These are phyloP conservation scores for Agapornis roseicollis DNA, from an alignment of 2,113 vertebrate genomes.

Conservation along the genomic window DNA sequence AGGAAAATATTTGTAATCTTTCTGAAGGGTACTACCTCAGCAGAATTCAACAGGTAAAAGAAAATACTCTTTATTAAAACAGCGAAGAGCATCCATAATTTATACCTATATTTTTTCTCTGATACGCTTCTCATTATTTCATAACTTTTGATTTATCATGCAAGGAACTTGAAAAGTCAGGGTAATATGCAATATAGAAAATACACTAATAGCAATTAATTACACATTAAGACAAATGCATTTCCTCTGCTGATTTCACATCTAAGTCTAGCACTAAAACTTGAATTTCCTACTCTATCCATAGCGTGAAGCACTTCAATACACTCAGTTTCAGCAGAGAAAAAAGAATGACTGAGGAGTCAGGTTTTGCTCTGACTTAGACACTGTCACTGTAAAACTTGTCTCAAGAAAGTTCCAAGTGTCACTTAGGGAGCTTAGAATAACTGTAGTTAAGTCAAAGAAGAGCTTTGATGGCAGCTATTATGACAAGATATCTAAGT, in stretches of 20 bases:
- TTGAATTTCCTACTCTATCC: background rate
- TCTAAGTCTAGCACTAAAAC: background rate
- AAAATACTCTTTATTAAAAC: background rate
- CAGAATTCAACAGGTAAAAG: background rate
- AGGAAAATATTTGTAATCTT: background rate
- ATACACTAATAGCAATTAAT: background rate
- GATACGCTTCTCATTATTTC: background rate
- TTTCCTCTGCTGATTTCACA: background rate
- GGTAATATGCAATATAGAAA: background rate
- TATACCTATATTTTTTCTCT: background rate
- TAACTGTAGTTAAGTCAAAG: background rate
- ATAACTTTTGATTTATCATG: background rate
- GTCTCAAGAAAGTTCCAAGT: background rate
- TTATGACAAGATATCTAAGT: background rate
- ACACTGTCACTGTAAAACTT: background rate
- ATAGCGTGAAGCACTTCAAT: background rate
- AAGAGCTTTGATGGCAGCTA: background rate
- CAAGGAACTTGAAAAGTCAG: background rate
- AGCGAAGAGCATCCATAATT: background rate
- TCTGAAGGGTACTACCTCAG: background rate
- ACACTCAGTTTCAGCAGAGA: background rate
- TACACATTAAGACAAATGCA: background rate
- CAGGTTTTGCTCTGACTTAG: background rate
- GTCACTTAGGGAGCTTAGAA: conserved; percentile 8
- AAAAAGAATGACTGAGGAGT: background rate